Base-by-base conservation (phyloP, 2,797 vertebrate genomes). In the Gephyroberyx darwinii region DNA sequence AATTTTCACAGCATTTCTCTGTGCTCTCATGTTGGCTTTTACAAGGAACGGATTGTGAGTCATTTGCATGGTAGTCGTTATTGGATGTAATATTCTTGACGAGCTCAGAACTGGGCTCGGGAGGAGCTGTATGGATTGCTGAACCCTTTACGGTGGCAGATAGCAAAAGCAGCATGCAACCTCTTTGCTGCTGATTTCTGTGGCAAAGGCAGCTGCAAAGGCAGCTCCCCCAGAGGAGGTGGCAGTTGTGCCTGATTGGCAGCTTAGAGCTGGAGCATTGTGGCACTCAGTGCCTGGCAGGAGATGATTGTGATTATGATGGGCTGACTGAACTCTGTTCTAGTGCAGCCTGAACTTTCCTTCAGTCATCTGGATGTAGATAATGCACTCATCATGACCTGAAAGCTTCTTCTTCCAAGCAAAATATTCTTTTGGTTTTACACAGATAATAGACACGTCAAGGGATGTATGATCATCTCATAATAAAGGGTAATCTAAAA, bases 301-400 rank as follows among this genome's bases (percentile, higher is more conserved):
- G 53, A 55, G 53, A 54, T 54, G 52, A 54, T 54, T 54, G 52
- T 54, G 52, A 53, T 53, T 53, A 19, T 20, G 51, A 54, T 30
- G 5, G 52, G 22, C 52, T 54, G 52, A 31, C 52, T 54, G 52
- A 31, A 54, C 52, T 54, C 20, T 54, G 52, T 31, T 13, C 52
- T 19, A 12, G 9, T 13, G 22, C 51, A 53, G 20, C 51, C 51
- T 26, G 51, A 53, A 53, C 20, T 12, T 26, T 53, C 51, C 39
- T 41, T 41, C 39, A 41, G 9, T 41, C 39, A 41, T 53, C 22
- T 20, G 14, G 7, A 8, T 19, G 48, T 19, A 50, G 7, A 47
- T 47, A n/a, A 50, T 50, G n/a, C 47, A 48, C 39, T 41, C 39
- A 3, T 41, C 39, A 41, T 10, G 9, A 41, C 39, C 39, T 41